Conservation (phyloP, 23 tunicate genomes). For the Trididemnum miniatum region DNA sequence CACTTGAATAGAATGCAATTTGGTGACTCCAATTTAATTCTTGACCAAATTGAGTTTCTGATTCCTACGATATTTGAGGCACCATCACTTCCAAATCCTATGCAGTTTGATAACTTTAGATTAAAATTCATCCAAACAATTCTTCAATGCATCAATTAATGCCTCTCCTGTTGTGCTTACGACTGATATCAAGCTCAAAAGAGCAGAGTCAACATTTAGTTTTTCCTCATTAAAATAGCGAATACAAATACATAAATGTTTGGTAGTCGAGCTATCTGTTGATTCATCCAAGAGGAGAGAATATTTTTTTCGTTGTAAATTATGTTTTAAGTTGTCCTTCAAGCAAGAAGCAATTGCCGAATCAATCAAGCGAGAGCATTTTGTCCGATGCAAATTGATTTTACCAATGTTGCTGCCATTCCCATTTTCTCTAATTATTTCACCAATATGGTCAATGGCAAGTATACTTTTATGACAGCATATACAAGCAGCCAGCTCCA, state of each 20-base stretch:
- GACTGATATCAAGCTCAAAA: constrained; percentile 18
- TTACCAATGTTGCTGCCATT: not conserved
- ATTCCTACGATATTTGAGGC: constrained; percentile 29
- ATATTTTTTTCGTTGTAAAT: constrained; percentile 12
- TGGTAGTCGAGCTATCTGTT: not conserved
- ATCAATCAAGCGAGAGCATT: constrained; percentile 18
- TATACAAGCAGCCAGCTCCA: constrained; percentile 4
- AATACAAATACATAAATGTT: constrained; percentile 13
- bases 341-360: constrained; percentile 4
- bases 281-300: constrained; percentile 1
- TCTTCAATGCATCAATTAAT: not conserved
- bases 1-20: constrained; percentile 10
- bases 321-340: constrained; percentile 17
- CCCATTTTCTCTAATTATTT: constrained; percentile 13
- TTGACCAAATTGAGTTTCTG: constrained; percentile 33
- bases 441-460: constrained; percentile 24
- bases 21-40: constrained; percentile 30
- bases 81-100: constrained; percentile 33
- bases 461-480: constrained; percentile 6
- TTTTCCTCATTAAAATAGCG: constrained; percentile 13
- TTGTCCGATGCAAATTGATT: constrained; percentile 28
- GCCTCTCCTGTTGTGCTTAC: constrained; percentile 2
- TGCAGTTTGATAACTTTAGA: constrained; percentile 5
- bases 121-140: not conserved
- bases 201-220: not conserved